Percentiles rank a stretch among this genome's conserved stretches.
These are phyloP conservation scores for Melanotaenia nigrans DNA, from an alignment of 2,797 vertebrate species.

Conservation along the genomic window DNA sequence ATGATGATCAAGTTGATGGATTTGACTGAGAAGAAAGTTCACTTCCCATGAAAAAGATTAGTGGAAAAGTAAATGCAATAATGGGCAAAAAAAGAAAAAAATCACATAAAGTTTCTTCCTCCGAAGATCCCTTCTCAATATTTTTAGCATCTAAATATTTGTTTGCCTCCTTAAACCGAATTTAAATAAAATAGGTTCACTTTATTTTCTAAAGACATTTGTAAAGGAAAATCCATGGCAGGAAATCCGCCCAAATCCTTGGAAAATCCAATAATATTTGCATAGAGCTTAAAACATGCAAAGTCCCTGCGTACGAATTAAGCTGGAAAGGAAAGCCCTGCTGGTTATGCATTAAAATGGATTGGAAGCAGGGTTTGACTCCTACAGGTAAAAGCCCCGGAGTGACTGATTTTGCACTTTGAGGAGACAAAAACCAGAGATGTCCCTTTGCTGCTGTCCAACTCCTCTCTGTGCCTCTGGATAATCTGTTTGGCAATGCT, in stretches of 20 bases:
- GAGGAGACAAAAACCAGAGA: slow-evolving; percentile 71
- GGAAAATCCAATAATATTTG: slow-evolving; percentile 89
- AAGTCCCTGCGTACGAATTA: slow-evolving; percentile 87
- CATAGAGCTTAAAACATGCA: slow-evolving; percentile 89
- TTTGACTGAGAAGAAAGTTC: slow-evolving; percentile 52
- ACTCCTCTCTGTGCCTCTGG: slow-evolving; percentile 58
- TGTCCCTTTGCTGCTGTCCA: slow-evolving; percentile 74
- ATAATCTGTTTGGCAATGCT: slow-evolving; percentile 68
- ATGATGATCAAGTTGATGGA: slow-evolving; percentile 34
- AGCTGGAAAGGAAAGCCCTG: slow-evolving; percentile 85
- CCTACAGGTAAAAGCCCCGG: slow-evolving; percentile 83
- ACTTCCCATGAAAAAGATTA: slow-evolving; percentile 55
- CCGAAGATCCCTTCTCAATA: slow-evolving; percentile 79
- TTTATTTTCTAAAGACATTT: slow-evolving; percentile 89
- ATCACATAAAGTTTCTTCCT: slow-evolving; percentile 71
- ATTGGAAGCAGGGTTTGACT: slow-evolving; percentile 82
- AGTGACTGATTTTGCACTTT: slow-evolving; percentile 76
- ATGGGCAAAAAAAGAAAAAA: slow-evolving; percentile 37
- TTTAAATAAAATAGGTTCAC: slow-evolving; percentile 86
- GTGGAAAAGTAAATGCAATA: slow-evolving; percentile 57
- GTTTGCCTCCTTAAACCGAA: slow-evolving; percentile 82
- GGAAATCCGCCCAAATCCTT: slow-evolving; percentile 87
- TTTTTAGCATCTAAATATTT: slow-evolving; percentile 86
- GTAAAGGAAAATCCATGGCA: slow-evolving; percentile 84
- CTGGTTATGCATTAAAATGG: slow-evolving; percentile 87